Evolutionary conservation across 2,113 vertebrate genomes (phyloP).

Genomic region (Phalacrocorax carbo): DNA sequence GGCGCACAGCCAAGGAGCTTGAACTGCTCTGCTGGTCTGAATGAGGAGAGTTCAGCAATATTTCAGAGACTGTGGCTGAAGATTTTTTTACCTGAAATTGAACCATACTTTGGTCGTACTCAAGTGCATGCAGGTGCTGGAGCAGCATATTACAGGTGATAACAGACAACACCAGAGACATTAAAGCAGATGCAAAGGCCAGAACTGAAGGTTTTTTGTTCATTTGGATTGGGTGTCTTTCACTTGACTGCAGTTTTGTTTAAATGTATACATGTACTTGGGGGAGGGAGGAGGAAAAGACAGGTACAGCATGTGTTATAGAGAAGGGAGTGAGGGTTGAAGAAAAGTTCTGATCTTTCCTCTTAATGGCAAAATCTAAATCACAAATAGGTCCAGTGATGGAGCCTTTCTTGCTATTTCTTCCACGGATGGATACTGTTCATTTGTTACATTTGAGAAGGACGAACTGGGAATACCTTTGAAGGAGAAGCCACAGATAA

Average conservation of each 20-base stretch:
- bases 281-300: not conserved
- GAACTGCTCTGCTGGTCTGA: not conserved
- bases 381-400: conserved; percentile 84
- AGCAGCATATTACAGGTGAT: not conserved
- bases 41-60: not conserved
- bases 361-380: not conserved
- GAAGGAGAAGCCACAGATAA: conserved; percentile 86
- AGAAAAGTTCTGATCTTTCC: not conserved
- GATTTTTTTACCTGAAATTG: not conserved
- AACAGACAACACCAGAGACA: not conserved
- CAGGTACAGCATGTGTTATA: not conserved
- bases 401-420: conserved; percentile 92
- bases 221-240: not conserved
- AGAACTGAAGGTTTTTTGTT: not conserved
- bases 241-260: not conserved
- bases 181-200: not conserved
- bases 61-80: not conserved
- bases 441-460: conserved; percentile 90
- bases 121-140: not conserved
- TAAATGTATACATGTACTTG: not conserved
- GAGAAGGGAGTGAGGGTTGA: not conserved
- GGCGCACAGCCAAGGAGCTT: not conserved
- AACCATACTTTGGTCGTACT: not conserved
- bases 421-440: conserved; percentile 97
- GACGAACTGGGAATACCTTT: conserved; percentile 87